These are phyloP conservation scores for Bhutanitis thaidina DNA, from an alignment of 2,888 invertebrate species.

Conservation along the genomic window DNA sequence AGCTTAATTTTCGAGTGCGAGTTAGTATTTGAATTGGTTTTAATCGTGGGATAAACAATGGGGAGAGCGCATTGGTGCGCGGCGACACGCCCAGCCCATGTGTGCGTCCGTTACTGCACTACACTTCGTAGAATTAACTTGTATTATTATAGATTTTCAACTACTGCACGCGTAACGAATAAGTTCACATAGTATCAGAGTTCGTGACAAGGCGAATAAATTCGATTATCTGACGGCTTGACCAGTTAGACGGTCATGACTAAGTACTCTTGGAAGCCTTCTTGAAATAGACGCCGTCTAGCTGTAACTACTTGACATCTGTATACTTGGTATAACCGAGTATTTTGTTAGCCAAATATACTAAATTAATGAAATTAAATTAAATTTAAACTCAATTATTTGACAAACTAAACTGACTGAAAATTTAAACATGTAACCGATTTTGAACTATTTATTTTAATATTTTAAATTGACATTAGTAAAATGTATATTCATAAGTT, in stretches of 20 bases:
- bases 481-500: too few relatives aligned
- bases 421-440: too few relatives aligned
- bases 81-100: conserved; percentile 66
- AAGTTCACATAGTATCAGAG: conserved; percentile 11
- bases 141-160: conserved; percentile 24
- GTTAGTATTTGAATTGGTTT: conserved; percentile 77
- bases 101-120: conserved; percentile 37
- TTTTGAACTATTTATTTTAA: too few relatives aligned
- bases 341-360: too few relatives aligned
- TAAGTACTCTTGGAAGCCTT: conserved; percentile 5
- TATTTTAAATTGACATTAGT: too few relatives aligned
- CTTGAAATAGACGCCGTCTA: conserved; percentile 5
- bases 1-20: conserved; percentile 77
- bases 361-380: not conserved
- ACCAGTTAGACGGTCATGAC: conserved; percentile 7
- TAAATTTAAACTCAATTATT: not conserved
- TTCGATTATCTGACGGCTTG: conserved; percentile 16
- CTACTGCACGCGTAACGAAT: conserved; percentile 12
- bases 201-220: conserved; percentile 20
- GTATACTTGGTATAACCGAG: conserved; percentile 3
- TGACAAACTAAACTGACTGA: not conserved
- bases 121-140: conserved; percentile 23
- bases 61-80: conserved; percentile 58
- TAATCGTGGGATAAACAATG: conserved; percentile 79
- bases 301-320: not conserved